A percentile compares a stretch with the other conserved stretches of the same genome.
Conservation (phyloP, 1,140 invertebrate species). For the Lucilia sericata region DNA sequence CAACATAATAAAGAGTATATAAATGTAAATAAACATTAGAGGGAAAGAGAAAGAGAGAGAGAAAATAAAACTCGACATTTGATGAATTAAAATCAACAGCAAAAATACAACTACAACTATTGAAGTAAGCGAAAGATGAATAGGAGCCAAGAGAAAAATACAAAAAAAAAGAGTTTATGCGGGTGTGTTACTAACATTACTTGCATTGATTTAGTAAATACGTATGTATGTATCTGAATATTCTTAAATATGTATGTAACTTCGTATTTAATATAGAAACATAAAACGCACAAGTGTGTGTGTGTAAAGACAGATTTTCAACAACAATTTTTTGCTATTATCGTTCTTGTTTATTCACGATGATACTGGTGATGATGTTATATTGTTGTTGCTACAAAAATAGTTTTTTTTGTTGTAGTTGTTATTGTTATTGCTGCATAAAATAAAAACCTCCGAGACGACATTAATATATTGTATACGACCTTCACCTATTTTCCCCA, state of each 20-base stretch:
- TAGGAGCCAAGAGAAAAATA: background rate
- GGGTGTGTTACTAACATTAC: background rate
- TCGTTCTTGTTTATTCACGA: slow-evolving; percentile 8
- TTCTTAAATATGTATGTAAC: background rate
- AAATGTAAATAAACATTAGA: background rate
- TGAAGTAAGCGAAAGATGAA: background rate
- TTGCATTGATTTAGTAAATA: background rate
- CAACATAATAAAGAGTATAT: background rate
- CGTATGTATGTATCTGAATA: background rate
- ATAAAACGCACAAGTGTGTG: background rate
- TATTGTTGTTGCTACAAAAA: background rate
- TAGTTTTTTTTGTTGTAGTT: background rate
- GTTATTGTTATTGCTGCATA: background rate
- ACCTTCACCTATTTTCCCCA: slow-evolving; percentile 23
- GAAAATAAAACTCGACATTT: background rate
- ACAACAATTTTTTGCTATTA: background rate
- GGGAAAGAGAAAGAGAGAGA: background rate
- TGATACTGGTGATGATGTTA: background rate
- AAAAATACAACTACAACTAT: background rate
- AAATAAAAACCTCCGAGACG: slow-evolving; percentile 26
- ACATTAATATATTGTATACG: slow-evolving; percentile 24
- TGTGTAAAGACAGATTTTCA: background rate
- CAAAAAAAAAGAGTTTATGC: background rate
- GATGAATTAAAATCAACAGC: background rate
- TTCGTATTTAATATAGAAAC: background rate